Percentiles rank a stretch among this genome's conserved stretches.
Conservation (phyloP, 2,797 vertebrate genomes). For the Synaphobranchus kaupii region DNA sequence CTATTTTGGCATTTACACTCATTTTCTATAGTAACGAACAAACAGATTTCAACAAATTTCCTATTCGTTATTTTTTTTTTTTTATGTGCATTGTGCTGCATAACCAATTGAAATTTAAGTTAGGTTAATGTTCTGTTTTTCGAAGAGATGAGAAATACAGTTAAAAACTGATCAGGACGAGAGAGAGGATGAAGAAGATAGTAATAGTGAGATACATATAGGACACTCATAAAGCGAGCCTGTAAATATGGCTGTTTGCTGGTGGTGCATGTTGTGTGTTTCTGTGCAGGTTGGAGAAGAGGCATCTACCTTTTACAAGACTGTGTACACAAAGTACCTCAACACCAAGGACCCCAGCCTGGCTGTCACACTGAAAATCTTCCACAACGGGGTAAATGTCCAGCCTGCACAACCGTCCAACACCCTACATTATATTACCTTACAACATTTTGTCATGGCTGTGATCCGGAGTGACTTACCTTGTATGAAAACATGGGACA, state of each 20-base stretch:
- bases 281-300: constrained; percentile 16
- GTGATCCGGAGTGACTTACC: not conserved
- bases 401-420: not conserved
- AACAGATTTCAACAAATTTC: too few relatives aligned
- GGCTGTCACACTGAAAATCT: constrained; percentile 17
- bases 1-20: not conserved
- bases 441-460: not conserved
- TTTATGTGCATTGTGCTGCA: too few relatives aligned
- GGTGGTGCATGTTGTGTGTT: not conserved
- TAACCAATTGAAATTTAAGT: too few relatives aligned
- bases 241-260: not conserved
- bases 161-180: not conserved
- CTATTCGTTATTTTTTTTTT: too few relatives aligned
- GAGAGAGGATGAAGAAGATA: not conserved
- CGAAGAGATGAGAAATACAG: not conserved
- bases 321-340: constrained; percentile 23
- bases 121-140: not conserved
- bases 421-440: not conserved
- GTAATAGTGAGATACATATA: not conserved
- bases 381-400: constrained; percentile 22
- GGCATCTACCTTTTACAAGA: not conserved
- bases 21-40: not conserved
- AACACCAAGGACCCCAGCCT: constrained; percentile 9
- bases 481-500: not conserved
- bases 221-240: not conserved